These are phyloP conservation scores for Cabera pusaria DNA, from an alignment of 2,888 invertebrate species.

Conservation along the genomic window DNA sequence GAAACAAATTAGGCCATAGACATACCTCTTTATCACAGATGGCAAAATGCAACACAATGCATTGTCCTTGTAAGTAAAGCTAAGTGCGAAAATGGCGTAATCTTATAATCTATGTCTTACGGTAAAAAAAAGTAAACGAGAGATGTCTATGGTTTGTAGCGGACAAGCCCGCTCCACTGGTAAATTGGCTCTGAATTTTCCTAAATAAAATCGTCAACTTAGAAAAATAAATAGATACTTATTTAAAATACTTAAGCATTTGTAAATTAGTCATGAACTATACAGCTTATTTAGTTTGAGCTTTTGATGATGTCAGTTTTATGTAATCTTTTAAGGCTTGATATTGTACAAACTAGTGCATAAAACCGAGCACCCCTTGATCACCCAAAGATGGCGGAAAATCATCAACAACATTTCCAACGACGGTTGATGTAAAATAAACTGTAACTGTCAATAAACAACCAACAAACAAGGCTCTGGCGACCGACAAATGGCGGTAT, in stretches of 20 bases:
- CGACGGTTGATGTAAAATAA: too few species aligned
- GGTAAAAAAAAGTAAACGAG: conserved; percentile 68
- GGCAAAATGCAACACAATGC: conserved; percentile 76
- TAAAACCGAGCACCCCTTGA: too few species aligned
- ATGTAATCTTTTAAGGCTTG: too few species aligned
- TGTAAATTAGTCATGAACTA: conserved; percentile 41
- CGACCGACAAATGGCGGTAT: too few species aligned
- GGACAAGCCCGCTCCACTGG: conserved; percentile 41
- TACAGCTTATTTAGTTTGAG: conserved; percentile 10
- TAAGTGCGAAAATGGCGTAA: conserved; percentile 74
- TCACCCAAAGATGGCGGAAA: too few species aligned
- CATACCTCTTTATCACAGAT: conserved; percentile 81
- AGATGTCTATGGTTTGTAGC: conserved; percentile 68
- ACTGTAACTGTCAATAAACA: too few species aligned
- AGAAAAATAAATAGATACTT: conserved; percentile 72
- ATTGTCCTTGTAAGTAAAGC: conserved; percentile 65
- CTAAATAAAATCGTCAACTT: conserved; percentile 56
- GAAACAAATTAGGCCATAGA: conserved; percentile 63
- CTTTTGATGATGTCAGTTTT: neutral
- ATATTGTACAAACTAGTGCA: too few species aligned
- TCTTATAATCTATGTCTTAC: conserved; percentile 77
- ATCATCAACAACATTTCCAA: too few species aligned
- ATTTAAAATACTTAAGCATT: conserved; percentile 42
- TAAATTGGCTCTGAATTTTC: conserved; percentile 65
- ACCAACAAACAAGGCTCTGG: too few species aligned